Conservation (phyloP, 2,888 invertebrate species). For the Aphrophora alni region DNA sequence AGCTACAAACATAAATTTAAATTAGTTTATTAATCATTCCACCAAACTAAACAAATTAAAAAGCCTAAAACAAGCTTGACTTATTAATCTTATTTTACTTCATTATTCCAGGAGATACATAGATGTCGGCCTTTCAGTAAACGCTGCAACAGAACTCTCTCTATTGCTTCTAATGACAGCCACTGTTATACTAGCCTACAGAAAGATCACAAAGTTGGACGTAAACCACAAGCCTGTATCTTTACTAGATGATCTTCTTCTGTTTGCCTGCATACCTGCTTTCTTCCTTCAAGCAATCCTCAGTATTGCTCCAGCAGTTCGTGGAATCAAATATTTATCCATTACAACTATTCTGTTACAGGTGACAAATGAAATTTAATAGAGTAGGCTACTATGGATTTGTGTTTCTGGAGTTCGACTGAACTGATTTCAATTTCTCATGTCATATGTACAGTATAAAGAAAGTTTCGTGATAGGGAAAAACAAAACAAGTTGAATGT, state of each 20-base stretch:
- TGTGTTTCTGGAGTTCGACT: no score
- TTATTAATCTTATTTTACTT: no score
- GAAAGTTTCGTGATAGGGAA: no score
- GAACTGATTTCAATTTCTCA: no score
- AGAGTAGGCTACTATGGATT: no score
- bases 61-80: no score
- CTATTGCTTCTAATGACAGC: conserved; percentile 66
- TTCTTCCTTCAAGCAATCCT: conserved; percentile 75
- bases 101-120: conserved; percentile 58
- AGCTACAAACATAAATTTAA: no score
- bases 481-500: no score
- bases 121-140: conserved; percentile 61
- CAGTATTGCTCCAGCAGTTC: conserved; percentile 70
- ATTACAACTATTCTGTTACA: conserved; percentile 63
- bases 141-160: conserved; percentile 62
- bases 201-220: conserved; percentile 69
- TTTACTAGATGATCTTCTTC: conserved; percentile 70
- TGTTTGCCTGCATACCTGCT: conserved; percentile 75
- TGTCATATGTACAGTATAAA: no score
- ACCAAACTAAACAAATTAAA: no score
- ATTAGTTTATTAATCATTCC: no score
- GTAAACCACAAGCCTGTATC: conserved; percentile 66
- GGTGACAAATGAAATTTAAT: conserved; percentile 60
- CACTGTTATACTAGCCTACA: conserved; percentile 65
- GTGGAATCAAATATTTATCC: conserved; percentile 61